These are phyloP conservation scores for Ectemnius continuus DNA, from an alignment of 2,888 invertebrate species.

Conservation along the genomic window DNA sequence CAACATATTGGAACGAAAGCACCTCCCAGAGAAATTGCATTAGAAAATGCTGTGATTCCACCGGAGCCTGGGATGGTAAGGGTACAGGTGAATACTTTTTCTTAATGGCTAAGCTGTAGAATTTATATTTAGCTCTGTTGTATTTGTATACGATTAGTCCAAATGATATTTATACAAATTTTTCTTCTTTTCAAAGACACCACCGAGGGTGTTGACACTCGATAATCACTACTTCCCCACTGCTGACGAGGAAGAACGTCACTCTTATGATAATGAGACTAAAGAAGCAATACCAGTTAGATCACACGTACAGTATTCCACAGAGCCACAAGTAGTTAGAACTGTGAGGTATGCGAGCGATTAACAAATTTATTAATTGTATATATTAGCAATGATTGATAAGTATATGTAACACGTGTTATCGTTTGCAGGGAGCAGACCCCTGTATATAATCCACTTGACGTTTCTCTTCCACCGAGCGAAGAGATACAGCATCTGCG, in stretches of 20 bases:
- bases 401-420: neutral
- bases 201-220: slow-evolving; percentile 92
- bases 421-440: slow-evolving; percentile 82
- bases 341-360: slow-evolving; percentile 65
- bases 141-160: neutral
- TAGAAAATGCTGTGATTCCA: slow-evolving; percentile 89
- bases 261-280: slow-evolving; percentile 53
- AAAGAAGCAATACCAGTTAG: slow-evolving; percentile 56
- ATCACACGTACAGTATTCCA: slow-evolving; percentile 55
- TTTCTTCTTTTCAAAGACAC: slow-evolving; percentile 82
- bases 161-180: slow-evolving; percentile 14
- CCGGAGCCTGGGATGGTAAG: slow-evolving; percentile 87
- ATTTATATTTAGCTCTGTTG: slow-evolving; percentile 15
- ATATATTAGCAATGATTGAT: neutral
- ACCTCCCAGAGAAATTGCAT: slow-evolving; percentile 90
- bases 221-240: slow-evolving; percentile 91
- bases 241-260: slow-evolving; percentile 80
- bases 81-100: slow-evolving; percentile 79
- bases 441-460: slow-evolving; percentile 78
- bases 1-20: slow-evolving; percentile 85
- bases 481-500: slow-evolving; percentile 92
- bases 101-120: neutral
- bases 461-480: slow-evolving; percentile 78
- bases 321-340: slow-evolving; percentile 69
- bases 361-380: neutral